A percentile compares a stretch with the other conserved stretches of the same genome.
Conservation (phyloP, 2,797 vertebrate genomes). For the Meriones psammophilus region DNA sequence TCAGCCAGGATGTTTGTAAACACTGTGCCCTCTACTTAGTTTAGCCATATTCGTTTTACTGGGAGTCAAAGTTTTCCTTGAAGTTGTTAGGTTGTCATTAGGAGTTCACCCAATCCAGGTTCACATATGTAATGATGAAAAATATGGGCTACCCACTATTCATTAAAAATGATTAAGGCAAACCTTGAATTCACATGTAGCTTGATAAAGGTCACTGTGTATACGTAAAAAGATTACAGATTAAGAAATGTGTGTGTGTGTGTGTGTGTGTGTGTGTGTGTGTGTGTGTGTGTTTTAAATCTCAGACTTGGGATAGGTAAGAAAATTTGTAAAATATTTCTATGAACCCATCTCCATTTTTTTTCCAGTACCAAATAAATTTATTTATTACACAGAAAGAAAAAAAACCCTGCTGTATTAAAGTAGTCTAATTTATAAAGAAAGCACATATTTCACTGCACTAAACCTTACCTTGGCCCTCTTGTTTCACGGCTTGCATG, state of each 20-base stretch:
- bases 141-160: not conserved
- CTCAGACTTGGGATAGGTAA: not conserved
- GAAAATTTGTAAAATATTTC: not conserved
- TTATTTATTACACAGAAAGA: not conserved
- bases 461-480: conserved; percentile 82
- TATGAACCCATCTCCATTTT: not conserved
- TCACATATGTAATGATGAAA: conserved; percentile 28
- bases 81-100: conserved; percentile 19
- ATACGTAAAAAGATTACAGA: not conserved
- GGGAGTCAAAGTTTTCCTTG: not conserved
- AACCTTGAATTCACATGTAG: conserved; percentile 1
- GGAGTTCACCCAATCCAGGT: conserved; percentile 47
- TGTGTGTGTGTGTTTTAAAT: not conserved
- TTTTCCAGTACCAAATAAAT: not conserved
- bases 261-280: not conserved
- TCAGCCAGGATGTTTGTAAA: not conserved
- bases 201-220: conserved; percentile 31
- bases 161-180: not conserved
- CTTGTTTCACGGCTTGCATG: conserved; percentile 69
- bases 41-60: not conserved
- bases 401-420: conserved; percentile 25
- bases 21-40: not conserved
- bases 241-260: not conserved
- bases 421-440: conserved; percentile 63
- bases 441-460: conserved; percentile 67